Conservation (phyloP, 2,797 vertebrate species). For the Acridotheres tristis region DNA sequence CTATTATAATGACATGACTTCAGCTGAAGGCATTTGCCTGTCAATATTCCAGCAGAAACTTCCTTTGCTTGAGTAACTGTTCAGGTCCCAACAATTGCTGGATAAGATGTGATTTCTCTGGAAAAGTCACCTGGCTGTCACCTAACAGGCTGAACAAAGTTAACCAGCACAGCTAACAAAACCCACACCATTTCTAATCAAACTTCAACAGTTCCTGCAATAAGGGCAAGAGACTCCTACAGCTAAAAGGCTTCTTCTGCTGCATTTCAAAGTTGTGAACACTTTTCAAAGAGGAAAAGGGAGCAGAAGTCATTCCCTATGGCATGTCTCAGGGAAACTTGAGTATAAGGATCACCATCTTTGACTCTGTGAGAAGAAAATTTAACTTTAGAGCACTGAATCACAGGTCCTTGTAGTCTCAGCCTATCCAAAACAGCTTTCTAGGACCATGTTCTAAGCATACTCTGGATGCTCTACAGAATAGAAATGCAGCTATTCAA, state of each 20-base stretch:
- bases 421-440: background rate
- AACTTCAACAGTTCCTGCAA: background rate
- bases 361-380: background rate
- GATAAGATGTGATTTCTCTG: background rate
- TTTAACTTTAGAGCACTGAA: background rate
- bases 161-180: background rate
- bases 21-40: background rate
- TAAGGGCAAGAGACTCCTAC: background rate
- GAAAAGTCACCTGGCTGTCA: background rate
- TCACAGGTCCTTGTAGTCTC: background rate
- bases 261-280: background rate
- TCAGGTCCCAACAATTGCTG: background rate
- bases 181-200: background rate
- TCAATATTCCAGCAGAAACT: background rate
- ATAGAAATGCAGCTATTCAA: background rate
- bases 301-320: background rate
- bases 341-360: background rate
- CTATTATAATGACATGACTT: background rate
- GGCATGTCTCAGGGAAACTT: background rate
- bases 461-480: background rate
- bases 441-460: background rate
- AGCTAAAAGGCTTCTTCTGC: background rate
- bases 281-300: background rate
- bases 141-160: background rate
- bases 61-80: background rate